Evolutionary conservation across 1,140 invertebrate species (phyloP), one percentile per base, ranked within the genome.

Genomic region (Helicoverpa armigera): DNA sequence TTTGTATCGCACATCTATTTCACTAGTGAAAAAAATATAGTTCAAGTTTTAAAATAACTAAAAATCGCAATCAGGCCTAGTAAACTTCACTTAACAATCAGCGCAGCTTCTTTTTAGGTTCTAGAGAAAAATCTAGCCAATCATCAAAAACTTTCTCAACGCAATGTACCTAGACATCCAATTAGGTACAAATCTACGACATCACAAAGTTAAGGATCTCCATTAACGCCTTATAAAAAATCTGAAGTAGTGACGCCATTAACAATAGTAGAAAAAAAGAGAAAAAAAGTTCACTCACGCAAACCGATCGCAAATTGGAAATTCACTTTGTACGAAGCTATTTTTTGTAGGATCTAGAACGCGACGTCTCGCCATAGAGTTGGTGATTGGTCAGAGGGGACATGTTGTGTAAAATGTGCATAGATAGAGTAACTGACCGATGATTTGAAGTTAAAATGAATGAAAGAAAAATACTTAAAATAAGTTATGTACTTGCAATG

Each of bases 271-370:
- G 77, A 67, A 67, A 80, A 65, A 65, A 43, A 65, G 13, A 63
- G n/a, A 29, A 67, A 65, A 83, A 77, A 83, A 58, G 80, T 76
- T 79, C 82, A 67, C 73, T 82, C 76, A 73, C 61, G 75, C 70
- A 69, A 83, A 80, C 82, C 82, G 81, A 79, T 82, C 81, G 77
- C 80, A 82, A 85, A 85, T 86, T 84, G 79, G 79, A 75, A 83
- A 82, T 79, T 82, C 79, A 75, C 77, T 86, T 82, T 69, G 81
- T 69, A 79, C 67, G 80, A 73, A 77, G 56, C 43, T 84, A 81
- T 86, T 86, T 77, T 86, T 86, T 83, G 81, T 60, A 51, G 73
- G 73, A 60, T 85, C 78, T 70, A 43, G 80, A 81, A 79, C 63
- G 80, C 80, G 72, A 75, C 76, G 82, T 80, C 48, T 81, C n/a